Percentiles rank a stretch among this genome's conserved stretches.
phyloP scores from a whole-genome alignment of 2,888 invertebrate species.

The Latrodectus elegans region DNA sequence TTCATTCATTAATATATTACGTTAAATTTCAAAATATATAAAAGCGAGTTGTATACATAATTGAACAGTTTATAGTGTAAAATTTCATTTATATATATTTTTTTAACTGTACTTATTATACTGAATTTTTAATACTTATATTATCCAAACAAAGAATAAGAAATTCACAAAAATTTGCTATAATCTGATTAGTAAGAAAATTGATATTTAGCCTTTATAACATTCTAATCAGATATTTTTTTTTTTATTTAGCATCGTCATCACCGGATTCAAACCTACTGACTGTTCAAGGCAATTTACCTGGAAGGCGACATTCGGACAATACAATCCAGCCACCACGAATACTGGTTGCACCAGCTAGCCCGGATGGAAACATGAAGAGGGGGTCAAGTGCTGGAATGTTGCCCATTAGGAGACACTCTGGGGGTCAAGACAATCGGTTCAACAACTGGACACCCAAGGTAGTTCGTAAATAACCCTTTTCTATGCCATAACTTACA shows the following conservation, averaged over 20 bases:
- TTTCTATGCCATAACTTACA: not conserved
- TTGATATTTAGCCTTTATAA: too few relatives aligned
- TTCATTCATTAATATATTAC: too few relatives aligned
- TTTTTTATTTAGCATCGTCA: constrained; percentile 42
- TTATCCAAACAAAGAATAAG: too few relatives aligned
- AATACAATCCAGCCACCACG: constrained; percentile 91
- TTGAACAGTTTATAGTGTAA: too few relatives aligned
- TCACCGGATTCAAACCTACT: constrained; percentile 87
- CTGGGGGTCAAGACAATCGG: constrained; percentile 86
- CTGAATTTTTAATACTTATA: too few relatives aligned
- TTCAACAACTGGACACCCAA: constrained; percentile 62
- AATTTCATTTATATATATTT: too few relatives aligned
- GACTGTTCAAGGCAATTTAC: constrained; percentile 87
- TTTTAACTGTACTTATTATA: too few relatives aligned
- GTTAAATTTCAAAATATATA: too few relatives aligned
- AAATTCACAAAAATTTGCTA: too few relatives aligned
- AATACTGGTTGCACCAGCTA: constrained; percentile 89
- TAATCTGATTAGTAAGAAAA: too few relatives aligned
- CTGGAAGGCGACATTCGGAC: constrained; percentile 90
- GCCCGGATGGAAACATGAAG: constrained; percentile 77
- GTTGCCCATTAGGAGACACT: constrained; percentile 89
- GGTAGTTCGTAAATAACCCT: constrained; percentile 32
- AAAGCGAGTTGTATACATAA: too few relatives aligned
- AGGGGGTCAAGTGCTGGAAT: constrained; percentile 73
- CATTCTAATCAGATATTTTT: not conserved